Conservation (phyloP, 2,797 vertebrate species). For the Karalla daura region DNA sequence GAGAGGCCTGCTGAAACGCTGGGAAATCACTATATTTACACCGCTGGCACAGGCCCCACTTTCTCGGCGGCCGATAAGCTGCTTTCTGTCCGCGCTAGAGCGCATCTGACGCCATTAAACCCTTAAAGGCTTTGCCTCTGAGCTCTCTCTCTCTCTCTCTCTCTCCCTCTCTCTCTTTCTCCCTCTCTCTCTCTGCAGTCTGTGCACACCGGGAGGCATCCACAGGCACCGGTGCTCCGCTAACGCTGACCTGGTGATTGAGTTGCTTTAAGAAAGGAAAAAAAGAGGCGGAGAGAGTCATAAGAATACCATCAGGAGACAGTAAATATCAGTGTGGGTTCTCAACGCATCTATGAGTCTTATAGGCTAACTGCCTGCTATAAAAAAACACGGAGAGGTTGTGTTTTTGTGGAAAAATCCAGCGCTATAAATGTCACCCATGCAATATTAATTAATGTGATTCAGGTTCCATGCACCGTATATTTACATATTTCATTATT, state of each 20-base stretch:
- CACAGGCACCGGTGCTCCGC: neutral
- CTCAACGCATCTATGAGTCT: neutral
- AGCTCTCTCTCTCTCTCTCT: no score
- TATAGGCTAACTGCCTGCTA: neutral
- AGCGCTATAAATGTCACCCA: no score
- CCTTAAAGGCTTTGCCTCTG: constrained; percentile 24
- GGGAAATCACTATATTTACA: constrained; percentile 52
- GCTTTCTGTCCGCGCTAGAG: constrained; percentile 33
- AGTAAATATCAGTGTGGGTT: neutral
- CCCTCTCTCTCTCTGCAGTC: no score
- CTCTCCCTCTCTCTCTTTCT: no score
- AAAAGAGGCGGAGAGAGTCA: neutral
- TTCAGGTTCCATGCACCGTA: no score
- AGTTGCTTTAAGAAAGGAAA: neutral
- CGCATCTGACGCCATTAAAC: constrained; percentile 35
- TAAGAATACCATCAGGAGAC: neutral
- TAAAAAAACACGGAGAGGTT: neutral
- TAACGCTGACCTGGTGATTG: constrained; percentile 12
- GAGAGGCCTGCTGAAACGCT: constrained; percentile 37
- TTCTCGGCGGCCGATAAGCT: constrained; percentile 41
- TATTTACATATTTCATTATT: no score
- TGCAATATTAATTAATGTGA: no score
- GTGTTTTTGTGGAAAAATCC: no score
- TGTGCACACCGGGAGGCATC: neutral
- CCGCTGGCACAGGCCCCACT: constrained; percentile 25